Base-by-base conservation (phyloP, 2,797 vertebrate species). In the Myoxocephalus aenaeus region DNA sequence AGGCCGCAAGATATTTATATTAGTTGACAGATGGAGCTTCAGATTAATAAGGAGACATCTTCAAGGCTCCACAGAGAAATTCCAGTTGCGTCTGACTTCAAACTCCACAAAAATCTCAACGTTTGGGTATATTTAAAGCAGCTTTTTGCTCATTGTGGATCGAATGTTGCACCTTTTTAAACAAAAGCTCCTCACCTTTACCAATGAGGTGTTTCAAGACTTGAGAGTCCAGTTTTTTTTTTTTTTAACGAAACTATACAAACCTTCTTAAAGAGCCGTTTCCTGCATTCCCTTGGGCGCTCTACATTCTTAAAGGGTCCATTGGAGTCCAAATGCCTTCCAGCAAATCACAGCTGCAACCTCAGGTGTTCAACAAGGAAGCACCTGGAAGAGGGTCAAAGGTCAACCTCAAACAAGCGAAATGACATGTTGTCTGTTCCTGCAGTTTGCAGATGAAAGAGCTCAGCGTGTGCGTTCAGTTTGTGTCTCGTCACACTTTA, bases 331-430 rank as follows among this genome's bases (percentile, higher is more conserved):
- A 48, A 56, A 64, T 8, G 13, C 44, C 67, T 48, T 59, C 18
- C 3, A 17, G 51, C 42, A 1, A 68, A 56, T 40, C 8, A 20
- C 13, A 62, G 3, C 61, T 9, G 20, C 34, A n/a, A 4, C 40
- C 51, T 27, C 9, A 20, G 50, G 14, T 51, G 38, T 51, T 34
- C 9, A 57, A 48, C n/a, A 22, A 44, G 27, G 68, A 61, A n/a
- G 9, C 34, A 82, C 65, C 79, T 88, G 82, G 53, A 70, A 3
- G 40, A 62, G 7, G 44, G 58, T 38, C 18, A 18, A 38, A 40
- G 2, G 17, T 32, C 3, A 58, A 32, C 65, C 44, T 22, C 42
- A 36, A 8, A 18, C 13, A 18, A n/a, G 27, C 34, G 3, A 72
- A 81, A 75, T 78, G 1, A 70, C 22, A 54, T 20, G 58, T 65